Base-by-base conservation (phyloP, 2,888 invertebrate species). In the Ormyrus pomaceus region DNA sequence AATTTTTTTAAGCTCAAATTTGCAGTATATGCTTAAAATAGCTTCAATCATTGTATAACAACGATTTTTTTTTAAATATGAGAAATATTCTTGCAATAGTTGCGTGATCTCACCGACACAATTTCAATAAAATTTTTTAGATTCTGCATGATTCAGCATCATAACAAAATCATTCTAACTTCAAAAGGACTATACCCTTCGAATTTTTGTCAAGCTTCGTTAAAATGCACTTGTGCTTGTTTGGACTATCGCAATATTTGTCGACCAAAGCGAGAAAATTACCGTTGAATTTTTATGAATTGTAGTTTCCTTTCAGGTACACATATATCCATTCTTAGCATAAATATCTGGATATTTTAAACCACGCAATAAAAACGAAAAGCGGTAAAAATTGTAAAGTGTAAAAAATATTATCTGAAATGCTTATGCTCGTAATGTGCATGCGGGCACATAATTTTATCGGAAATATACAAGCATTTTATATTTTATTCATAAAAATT, bases 211-310 rank as follows among this genome's bases (percentile, higher is more conserved):
- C 11, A 66, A 59, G 45, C 46, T 53, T 58, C 13, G 56, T 55
- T 48, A 59, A 56, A 13, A 68, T n/a, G 62, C 56, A 48, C n/a
- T 55, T 69, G 48, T 45, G 68, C 76, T 19, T n/a, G 11, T 62
- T 62, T 34, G 8, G 51, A 61, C 48, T 13, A 51, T 66, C 45
- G 51, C 64, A 66, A n/a, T 19, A 8, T 51, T 70, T 64, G 34
- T 66, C 19, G 13, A 71, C 55, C 73, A 73, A 73, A 73, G 73
- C 73, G 58, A 78, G 72, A 53, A 77, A 77, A 71, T 46, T 71
- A 45, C 10, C 10, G 34, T 34, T 34, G 34, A 34, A 34, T 34
- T 34, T 34, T 34, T 34, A 34, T 34, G 34, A 34, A 34, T 34
- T 34, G 34, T 34, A 34, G 34, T 34, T 34, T 34, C 34, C 34